Conservation (phyloP, 2,888 invertebrate genomes). For the Tetropium fuscum region DNA sequence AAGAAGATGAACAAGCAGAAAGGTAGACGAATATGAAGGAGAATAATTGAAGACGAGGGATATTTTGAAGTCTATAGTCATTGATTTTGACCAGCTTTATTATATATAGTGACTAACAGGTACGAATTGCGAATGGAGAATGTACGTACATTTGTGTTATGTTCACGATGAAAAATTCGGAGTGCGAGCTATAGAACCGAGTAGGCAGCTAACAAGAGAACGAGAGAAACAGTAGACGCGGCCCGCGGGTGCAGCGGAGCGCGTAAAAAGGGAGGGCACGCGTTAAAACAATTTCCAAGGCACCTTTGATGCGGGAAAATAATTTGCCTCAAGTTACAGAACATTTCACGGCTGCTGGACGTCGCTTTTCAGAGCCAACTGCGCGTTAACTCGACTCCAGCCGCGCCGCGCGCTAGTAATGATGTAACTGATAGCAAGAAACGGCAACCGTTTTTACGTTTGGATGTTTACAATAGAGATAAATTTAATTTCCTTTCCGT, state of each 20-base stretch:
- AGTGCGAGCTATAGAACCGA: background rate
- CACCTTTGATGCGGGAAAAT: conserved; percentile 61
- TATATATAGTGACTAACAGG: too few species aligned
- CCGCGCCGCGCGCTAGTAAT: conserved; percentile 37
- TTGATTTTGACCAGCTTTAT: too few species aligned
- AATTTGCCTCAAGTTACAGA: conserved; percentile 63
- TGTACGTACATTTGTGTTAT: too few species aligned
- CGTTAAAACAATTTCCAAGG: conserved; percentile 62
- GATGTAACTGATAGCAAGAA: conserved; percentile 49
- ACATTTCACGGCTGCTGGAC: conserved; percentile 60
- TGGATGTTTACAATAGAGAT: background rate
- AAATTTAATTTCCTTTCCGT: conserved; percentile 20
- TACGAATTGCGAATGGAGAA: too few species aligned
- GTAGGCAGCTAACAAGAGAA: conserved; percentile 6
- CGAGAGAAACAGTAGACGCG: conserved; percentile 41
- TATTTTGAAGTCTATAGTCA: too few species aligned
- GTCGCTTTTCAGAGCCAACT: conserved; percentile 55
- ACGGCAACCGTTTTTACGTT: conserved; percentile 32
- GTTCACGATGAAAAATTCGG: too few species aligned
- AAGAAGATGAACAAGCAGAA: too few species aligned
- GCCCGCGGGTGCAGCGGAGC: conserved; percentile 41
- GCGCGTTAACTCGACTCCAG: conserved; percentile 48
- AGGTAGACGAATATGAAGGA: too few species aligned
- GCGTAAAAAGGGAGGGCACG: conserved; percentile 52
- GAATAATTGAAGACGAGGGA: too few species aligned